Conservation (phyloP, 2,888 invertebrate species). For the Clitarchus hookeri region DNA sequence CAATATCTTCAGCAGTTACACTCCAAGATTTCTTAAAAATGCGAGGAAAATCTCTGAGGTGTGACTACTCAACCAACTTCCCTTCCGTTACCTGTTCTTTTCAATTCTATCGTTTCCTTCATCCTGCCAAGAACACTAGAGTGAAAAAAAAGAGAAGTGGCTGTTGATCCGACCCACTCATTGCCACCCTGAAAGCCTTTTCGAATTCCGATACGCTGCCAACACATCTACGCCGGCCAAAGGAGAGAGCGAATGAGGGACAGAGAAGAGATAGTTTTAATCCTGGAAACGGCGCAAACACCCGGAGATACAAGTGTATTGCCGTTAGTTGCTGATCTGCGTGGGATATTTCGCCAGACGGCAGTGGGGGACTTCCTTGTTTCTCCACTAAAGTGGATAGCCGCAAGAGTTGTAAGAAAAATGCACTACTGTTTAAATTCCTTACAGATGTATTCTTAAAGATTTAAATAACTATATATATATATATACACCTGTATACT, state of each 20-base stretch:
- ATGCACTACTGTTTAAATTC: too few species aligned
- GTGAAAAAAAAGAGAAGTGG: background rate
- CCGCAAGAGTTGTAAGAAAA: too few species aligned
- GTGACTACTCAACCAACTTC: background rate
- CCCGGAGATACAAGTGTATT: background rate
- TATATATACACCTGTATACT: too few species aligned
- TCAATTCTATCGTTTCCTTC: background rate
- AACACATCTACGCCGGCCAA: background rate
- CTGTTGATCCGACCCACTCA: background rate
- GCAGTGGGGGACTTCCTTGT: background rate
- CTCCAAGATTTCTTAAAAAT: too few species aligned
- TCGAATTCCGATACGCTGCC: background rate
- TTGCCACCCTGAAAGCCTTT: slow-evolving; percentile 1
- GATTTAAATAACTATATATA: too few species aligned
- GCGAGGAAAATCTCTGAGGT: too few species aligned
- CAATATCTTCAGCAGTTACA: too few species aligned
- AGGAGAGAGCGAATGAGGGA: background rate
- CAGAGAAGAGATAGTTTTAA: background rate
- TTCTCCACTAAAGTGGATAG: too few species aligned
- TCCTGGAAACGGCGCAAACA: background rate
- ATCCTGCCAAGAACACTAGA: background rate
- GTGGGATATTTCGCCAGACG: background rate
- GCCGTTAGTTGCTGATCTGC: background rate
- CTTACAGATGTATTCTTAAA: too few species aligned
- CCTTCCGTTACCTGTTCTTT: background rate